Evolutionary conservation across 2,888 invertebrate genomes (phyloP), one percentile per base, ranked within the genome.

Genomic region (Athripsodes cinereus): DNA sequence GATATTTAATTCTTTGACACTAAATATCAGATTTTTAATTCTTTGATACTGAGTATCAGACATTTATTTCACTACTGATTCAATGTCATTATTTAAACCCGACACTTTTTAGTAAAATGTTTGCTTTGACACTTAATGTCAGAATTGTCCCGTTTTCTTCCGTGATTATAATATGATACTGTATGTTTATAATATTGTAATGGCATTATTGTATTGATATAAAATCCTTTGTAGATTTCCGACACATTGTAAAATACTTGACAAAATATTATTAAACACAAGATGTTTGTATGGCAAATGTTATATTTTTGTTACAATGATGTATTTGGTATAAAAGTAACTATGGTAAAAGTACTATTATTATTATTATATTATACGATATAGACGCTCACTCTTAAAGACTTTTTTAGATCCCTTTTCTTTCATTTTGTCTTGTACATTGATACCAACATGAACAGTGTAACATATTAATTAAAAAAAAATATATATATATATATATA

Each of bases 281-380:
- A 16, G 31, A 16, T 40, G 40, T 40, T 40, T 56, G 56, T 51
- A 46, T 31, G 31, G 34, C 20, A 52, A 57, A 47, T 46, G 52
- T 52, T 57, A 44, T 57, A 57, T 57, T 57, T 57, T 57, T 57
- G 57, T 57, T 52, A 57, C 52, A 52, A 57, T 31, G 16, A 40
- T 16, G 40, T 40, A 40, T 40, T 40, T 40, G 40, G 40, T 40
- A 52, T 57, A 50, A 51, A 56, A 35, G 18, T 48, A 48, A 20
- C 20, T 20, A 20, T 50, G 5, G 5, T 40, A 40, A 40, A n/a
- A n/a, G n/a, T 40, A 40, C 16, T 40, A 26, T 10, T 26, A 26
- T 10, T 26, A 6, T 10, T 40, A 40, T 5, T 40, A 40, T 16
- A 40, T 40, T n/a, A 5, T 40, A 13, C 13, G 13, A 40, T 3